Conservation (phyloP, 1,140 invertebrate genomes). For the Batillaria attramentaria region DNA sequence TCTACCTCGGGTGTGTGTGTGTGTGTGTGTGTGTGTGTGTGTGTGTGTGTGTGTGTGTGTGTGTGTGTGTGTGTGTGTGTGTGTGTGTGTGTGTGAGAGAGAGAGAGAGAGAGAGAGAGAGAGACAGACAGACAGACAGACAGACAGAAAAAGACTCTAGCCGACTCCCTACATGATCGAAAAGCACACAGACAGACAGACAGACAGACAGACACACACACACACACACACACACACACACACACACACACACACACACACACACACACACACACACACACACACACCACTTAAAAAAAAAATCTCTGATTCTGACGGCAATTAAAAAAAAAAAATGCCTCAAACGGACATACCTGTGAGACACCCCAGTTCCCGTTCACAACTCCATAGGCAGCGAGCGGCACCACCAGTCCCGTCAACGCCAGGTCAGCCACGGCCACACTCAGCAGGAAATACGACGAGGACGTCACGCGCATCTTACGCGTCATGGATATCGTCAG, state of each 20-base stretch:
- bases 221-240: too few species aligned
- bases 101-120: constrained; percentile 17
- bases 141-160: too few species aligned
- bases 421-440: constrained; percentile 19
- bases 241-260: too few species aligned
- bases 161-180: too few species aligned
- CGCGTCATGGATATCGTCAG: constrained; percentile 20
- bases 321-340: too few species aligned
- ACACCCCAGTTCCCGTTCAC: background rate
- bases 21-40: background rate
- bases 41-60: background rate
- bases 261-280: too few species aligned
- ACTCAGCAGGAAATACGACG: constrained; percentile 6
- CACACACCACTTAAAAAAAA: too few species aligned
- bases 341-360: constrained; percentile 28
- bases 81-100: background rate
- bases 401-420: background rate
- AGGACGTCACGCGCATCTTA: constrained; percentile 6
- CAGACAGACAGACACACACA: background rate
- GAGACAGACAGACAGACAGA: background rate
- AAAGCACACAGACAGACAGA: constrained; percentile 2
- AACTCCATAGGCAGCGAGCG: background rate
- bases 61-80: background rate
- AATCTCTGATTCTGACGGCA: too few species aligned
- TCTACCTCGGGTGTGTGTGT: too few species aligned